phyloP scores from a whole-genome alignment of 2,888 invertebrate genomes.

The Callimorpha dominula region DNA sequence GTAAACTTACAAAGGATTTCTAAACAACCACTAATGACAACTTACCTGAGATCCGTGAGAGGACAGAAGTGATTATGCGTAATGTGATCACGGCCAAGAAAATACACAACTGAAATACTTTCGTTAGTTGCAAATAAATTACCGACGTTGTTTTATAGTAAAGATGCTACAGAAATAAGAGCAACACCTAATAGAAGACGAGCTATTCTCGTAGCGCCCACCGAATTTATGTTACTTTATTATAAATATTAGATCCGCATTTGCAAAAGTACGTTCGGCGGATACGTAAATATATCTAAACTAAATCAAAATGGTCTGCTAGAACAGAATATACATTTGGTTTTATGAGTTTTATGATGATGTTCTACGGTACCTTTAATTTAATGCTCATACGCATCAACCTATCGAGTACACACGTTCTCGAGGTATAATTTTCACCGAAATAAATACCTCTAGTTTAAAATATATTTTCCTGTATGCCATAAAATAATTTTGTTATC shows the following conservation, averaged over 20 bases:
- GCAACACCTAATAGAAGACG: constrained; percentile 53
- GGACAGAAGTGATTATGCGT: constrained; percentile 35
- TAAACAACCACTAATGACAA: constrained; percentile 44
- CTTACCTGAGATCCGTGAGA: constrained; percentile 62
- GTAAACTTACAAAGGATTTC: constrained; percentile 28
- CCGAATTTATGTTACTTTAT: constrained; percentile 65
- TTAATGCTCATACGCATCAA: constrained; percentile 59
- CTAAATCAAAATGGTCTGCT: constrained; percentile 77
- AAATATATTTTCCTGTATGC: not conserved
- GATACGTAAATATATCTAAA: constrained; percentile 74
- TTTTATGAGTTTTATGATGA: constrained; percentile 81
- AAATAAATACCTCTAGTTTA: not conserved
- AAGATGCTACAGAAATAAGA: constrained; percentile 52
- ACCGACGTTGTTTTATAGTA: constrained; percentile 40
- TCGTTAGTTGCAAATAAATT: constrained; percentile 48
- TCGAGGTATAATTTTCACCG: not conserved
- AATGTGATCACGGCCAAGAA: constrained; percentile 56
- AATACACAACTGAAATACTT: constrained; percentile 41
- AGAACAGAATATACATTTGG: constrained; percentile 65
- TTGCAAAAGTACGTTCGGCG: constrained; percentile 75
- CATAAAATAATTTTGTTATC: not conserved
- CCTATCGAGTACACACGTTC: not conserved
- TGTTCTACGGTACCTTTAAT: constrained; percentile 67
- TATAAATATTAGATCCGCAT: constrained; percentile 68
- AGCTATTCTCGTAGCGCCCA: constrained; percentile 63